Evolutionary conservation across 2,113 vertebrate species (phyloP), one percentile per base, ranked within the genome.

Genomic region (Indicator maculatus): DNA sequence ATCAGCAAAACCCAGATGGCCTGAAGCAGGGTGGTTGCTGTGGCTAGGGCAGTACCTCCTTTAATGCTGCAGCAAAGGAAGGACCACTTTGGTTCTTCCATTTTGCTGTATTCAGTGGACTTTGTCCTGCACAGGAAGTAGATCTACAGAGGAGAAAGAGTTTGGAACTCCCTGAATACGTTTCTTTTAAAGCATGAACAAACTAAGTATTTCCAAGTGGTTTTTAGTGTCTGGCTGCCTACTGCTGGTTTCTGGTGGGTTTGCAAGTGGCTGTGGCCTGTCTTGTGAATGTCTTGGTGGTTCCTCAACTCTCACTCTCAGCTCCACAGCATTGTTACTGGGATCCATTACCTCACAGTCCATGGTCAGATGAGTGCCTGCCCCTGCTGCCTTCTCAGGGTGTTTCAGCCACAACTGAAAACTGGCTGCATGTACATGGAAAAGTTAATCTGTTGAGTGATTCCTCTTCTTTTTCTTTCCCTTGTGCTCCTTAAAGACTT

Each of bases 381-480:
- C 18, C 60, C 1, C 0, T 64, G 60, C 12, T 39, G 52, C 31
- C 45, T 88, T 83, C 30, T 44, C 18, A 18, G 14, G 36, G 59
- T 69, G 19, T 52, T 76, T 69, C 70, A 85, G 41, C n/a, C 31
- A 33, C 41, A 70, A 28, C 18, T 44, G 17, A 80, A 77, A 84
- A 86, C 59, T 9, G 80, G 52, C 55, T 0, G 0, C 11, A 27
- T 1, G 1, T n/a, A 10, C 31, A 6, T 31, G 31, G 66, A 61
- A 72, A 86, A 65, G n/a, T 21, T 38, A 30, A 64, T 45, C 20
- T 33, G 73, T 52, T 67, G 33, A 90, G 53, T 45, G 78, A 38
- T 12, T 52, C 31, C 31, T 86, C 76, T 59, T 71, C 89, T 33
- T 53, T 90, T 31, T 90, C 50, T 91, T 79, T 65, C 39, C 21